Conservation (phyloP, 2,888 invertebrate genomes). For the Mythimna albipuncta region DNA sequence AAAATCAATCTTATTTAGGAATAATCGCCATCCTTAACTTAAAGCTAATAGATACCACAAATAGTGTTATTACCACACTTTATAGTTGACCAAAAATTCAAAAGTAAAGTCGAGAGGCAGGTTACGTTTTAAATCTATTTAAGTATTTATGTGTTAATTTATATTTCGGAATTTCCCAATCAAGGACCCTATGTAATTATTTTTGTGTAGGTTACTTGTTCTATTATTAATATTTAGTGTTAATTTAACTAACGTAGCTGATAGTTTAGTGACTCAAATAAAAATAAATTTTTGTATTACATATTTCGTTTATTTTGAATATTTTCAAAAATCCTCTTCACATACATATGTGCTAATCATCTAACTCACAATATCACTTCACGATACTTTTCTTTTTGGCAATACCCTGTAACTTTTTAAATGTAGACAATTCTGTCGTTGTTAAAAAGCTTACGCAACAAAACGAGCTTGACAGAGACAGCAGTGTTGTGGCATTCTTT, state of each 20-base stretch:
- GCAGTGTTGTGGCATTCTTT: conserved; percentile 12
- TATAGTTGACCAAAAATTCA: neutral
- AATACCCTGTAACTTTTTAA: conserved; percentile 69
- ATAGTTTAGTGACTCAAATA: conserved; percentile 26
- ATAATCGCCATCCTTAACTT: no score
- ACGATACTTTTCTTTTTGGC: conserved; percentile 61
- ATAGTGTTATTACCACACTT: no score
- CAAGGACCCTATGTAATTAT: neutral
- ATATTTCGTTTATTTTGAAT: conserved; percentile 58
- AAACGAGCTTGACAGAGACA: conserved; percentile 4
- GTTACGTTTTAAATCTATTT: neutral
- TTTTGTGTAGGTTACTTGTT: conserved; percentile 7
- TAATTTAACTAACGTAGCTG: neutral
- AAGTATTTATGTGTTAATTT: neutral
- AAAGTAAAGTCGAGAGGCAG: neutral
- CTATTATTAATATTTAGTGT: conserved; percentile 5
- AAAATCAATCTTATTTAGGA: no score
- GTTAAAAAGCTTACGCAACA: conserved; percentile 12
- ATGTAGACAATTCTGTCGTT: conserved; percentile 39
- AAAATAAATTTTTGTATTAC: conserved; percentile 32
- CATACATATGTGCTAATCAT: conserved; percentile 41
- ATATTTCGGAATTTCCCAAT: neutral
- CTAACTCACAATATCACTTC: conserved; percentile 72
- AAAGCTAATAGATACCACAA: no score
- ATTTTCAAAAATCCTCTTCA: conserved; percentile 39